A percentile compares a stretch with the other conserved stretches of the same genome.
These are phyloP conservation scores for Melipona bicolor DNA, from an alignment of 2,888 invertebrate genomes.

Conservation along the genomic window DNA sequence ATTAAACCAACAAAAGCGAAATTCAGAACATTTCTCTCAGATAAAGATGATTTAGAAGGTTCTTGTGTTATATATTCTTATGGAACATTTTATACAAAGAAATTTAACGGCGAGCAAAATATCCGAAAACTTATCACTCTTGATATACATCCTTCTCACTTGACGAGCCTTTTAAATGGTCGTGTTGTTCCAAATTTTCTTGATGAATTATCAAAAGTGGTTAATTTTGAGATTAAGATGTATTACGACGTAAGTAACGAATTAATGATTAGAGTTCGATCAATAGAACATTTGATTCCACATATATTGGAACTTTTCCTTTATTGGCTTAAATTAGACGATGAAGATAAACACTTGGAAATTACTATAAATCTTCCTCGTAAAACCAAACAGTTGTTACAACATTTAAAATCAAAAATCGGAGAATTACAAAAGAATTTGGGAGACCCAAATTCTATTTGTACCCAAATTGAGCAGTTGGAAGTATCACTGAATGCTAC, in stretches of 20 bases:
- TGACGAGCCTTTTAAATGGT: constrained; percentile 8
- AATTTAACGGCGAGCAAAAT: background rate
- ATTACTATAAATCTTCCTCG: constrained; percentile 35
- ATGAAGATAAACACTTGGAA: constrained; percentile 35
- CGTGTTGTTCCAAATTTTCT: constrained; percentile 32
- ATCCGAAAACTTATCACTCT: background rate
- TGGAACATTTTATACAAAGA: constrained; percentile 31
- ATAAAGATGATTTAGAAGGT: background rate
- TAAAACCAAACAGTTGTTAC: background rate
- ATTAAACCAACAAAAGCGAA: background rate
- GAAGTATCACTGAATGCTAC: background rate
- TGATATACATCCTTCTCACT: background rate
- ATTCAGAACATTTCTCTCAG: background rate
- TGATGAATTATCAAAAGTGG: constrained; percentile 2
- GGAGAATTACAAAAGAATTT: background rate
- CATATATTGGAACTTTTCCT: constrained; percentile 15
- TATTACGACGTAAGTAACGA: background rate
- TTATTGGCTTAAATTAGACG: constrained; percentile 42
- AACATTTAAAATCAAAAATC: constrained; percentile 7
- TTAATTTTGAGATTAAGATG: constrained; percentile 51
- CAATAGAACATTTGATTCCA: background rate
- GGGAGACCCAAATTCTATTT: constrained; percentile 16
- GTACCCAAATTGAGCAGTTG: constrained; percentile 3
- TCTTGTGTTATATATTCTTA: constrained; percentile 29
- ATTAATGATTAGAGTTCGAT: constrained; percentile 23